Base-by-base conservation (phyloP, 64 coral and sea anemone genomes). In the Stylophora pistillata region DNA sequence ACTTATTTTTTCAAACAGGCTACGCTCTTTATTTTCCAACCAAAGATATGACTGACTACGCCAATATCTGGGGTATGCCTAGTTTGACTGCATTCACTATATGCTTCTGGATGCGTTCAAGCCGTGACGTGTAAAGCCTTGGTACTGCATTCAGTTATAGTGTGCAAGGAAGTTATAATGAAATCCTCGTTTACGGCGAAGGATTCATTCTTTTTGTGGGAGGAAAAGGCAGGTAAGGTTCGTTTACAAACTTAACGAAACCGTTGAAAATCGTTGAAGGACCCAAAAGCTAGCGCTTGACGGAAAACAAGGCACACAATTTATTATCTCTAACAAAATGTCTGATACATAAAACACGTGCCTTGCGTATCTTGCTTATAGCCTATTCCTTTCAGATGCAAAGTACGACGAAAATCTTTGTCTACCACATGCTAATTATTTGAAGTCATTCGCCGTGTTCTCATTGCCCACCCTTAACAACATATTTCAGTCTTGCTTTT, bases 31-130 rank as follows among this genome's bases (percentile, higher is more conserved):
- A 74, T 33, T 74, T 74, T 18, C 72, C 72, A 41, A 3, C 6
- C 13, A 34, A 74, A 30, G 72, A 33, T 16, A 15, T 41, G 12
- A 16, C 30, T 15, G 72, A 74, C 30, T 74, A 74, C 20, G 31
- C 32, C 30, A 32, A 74, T 2, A 74, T 74, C 72, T 74, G 72
- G n/a, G n/a, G n/a, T n/a, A n/a, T n/a, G n/a, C n/a, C n/a, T n/a
- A n/a, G n/a, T n/a, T n/a, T n/a, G n/a, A 74, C 15, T 15, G 10
- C 17, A 33, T 74, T 74, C 31, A 74, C 72, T 4, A 15, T 74
- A 15, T 74, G 72, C 47, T 74, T 74, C 31, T 74, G 72, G 31
- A 74, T 74, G 72, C 33, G 47, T 30, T 74, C 72, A 9, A 74
- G 9, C 18, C 30, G 12, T 74, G n/a, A n/a, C n/a, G n/a, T n/a